Evolutionary conservation across 2,113 vertebrate genomes (phyloP).

Genomic region (Origma solitaria): DNA sequence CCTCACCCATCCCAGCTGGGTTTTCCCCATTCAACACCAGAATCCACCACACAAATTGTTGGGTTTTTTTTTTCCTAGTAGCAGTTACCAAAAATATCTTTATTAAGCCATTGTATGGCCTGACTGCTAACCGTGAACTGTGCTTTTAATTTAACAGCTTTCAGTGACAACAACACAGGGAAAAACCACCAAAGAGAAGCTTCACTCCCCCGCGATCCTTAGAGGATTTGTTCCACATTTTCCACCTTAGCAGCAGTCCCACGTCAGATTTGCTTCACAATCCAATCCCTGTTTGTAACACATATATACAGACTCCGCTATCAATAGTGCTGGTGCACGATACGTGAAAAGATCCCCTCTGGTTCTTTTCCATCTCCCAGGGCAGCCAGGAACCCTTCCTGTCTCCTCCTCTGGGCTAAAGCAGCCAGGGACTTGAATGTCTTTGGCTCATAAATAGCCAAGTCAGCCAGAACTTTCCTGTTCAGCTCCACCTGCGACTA

Average conservation of each 20-base stretch:
- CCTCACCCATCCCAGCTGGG: neutral
- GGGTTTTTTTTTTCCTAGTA: rapidly evolving
- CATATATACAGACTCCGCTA: rapidly evolving
- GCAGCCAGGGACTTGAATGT: conserved; percentile 87
- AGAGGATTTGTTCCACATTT: neutral
- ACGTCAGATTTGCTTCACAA: rapidly evolving
- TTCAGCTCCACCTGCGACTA: conserved; percentile 91
- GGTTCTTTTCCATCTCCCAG: conserved; percentile 87
- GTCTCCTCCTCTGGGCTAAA: conserved; percentile 79
- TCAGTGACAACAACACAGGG: neutral
- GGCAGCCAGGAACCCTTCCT: conserved; percentile 86
- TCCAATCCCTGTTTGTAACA: neutral
- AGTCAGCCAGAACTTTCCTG: conserved; percentile 82
- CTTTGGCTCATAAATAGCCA: conserved; percentile 91
- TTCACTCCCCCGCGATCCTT: rapidly evolving
- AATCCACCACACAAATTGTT: neutral
- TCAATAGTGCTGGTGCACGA: conserved; percentile 77
- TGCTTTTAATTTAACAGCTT: neutral
- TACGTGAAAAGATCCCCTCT: conserved; percentile 85
- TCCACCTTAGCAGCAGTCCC: neutral
- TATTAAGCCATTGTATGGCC: neutral
- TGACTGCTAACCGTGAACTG: rapidly evolving
- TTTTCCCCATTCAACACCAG: rapidly evolving
- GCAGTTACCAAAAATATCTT: neutral
- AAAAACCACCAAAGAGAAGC: neutral